A percentile compares a stretch with the other conserved stretches of the same genome.
These are phyloP conservation scores for Athene noctua DNA, from an alignment of 2,113 vertebrate genomes.

Conservation along the genomic window DNA sequence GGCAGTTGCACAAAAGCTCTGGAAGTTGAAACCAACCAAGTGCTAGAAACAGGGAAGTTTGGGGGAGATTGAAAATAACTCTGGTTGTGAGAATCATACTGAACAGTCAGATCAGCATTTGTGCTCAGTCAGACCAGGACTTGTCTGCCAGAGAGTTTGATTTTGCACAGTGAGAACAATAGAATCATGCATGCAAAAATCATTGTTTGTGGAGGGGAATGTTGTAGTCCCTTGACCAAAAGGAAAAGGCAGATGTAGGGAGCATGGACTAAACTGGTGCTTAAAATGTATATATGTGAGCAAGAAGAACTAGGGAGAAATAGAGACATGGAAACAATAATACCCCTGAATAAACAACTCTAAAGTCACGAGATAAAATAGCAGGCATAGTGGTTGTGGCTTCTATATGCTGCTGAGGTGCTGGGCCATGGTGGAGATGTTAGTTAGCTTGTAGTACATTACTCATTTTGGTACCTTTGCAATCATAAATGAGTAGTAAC, in stretches of 20 bases:
- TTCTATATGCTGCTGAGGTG: background rate
- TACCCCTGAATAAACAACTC: background rate
- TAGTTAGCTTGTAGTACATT: background rate
- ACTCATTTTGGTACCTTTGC: background rate
- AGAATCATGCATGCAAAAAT: background rate
- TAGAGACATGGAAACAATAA: background rate
- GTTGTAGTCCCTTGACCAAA: background rate
- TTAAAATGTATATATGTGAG: background rate
- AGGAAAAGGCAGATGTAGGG: background rate
- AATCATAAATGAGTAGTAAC: background rate
- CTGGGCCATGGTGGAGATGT: background rate
- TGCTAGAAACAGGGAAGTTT: background rate
- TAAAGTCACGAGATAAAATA: background rate
- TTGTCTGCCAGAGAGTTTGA: background rate
- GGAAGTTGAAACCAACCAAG: background rate
- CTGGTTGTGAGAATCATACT: background rate
- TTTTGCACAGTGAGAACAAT: slow-evolving; percentile 9
- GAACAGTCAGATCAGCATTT: background rate
- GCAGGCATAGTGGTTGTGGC: background rate
- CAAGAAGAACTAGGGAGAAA: background rate
- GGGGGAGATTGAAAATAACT: background rate
- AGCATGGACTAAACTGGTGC: background rate
- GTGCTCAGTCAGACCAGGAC: background rate
- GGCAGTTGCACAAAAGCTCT: background rate
- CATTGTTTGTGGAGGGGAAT: background rate